Evolutionary conservation across 2,888 invertebrate species (phyloP), one percentile per base, ranked within the genome.

Genomic region (Prosapia bicincta): DNA sequence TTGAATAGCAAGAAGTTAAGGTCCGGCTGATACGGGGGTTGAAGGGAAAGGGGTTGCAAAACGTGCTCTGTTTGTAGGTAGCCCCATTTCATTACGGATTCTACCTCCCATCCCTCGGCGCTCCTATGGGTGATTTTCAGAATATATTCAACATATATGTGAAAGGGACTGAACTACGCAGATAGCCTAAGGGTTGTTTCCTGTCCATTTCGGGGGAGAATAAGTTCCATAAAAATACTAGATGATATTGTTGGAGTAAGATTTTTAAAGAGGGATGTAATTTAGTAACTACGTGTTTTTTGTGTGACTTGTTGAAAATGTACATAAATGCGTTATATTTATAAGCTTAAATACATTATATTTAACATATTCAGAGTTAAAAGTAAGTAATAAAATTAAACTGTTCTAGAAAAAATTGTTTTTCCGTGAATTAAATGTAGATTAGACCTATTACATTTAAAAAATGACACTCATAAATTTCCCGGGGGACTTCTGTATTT

Each of bases 1-100:
- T 72, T 74, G 74, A 76, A 76, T 76, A 74, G 76, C 76, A 76
- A 72, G 76, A 76, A 76, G 70, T 76, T 71, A 73, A 72, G 72
- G 72, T 72, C 72, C 72, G 65, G 72, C 13, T 20, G 54, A 38
- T 38, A 9, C 38, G 38, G 28, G 38, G 38, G 38, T 6, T 38
- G n/a, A 5, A 20, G 69, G 54, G 30, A 65, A 65, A 43, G 69
- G 32, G 74, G 69, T 69, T 67, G 38, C 71, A 43, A 30, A 38
- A 74, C 76, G 76, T 76, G 71, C 74, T 24, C 66, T 24, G 30
- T 32, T 66, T 72, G 24, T 72, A 72, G 71, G 75, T 71, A 32
- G 75, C 66, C 28, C 66, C 71, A 65, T 25, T 70, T 76, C 71
- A 71, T 76, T 76, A 74, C 69, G 70, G 66, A 76, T 74, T 68